These are phyloP conservation scores for Sapayoa aenigma DNA, from an alignment of 2,113 vertebrate species.

Conservation along the genomic window DNA sequence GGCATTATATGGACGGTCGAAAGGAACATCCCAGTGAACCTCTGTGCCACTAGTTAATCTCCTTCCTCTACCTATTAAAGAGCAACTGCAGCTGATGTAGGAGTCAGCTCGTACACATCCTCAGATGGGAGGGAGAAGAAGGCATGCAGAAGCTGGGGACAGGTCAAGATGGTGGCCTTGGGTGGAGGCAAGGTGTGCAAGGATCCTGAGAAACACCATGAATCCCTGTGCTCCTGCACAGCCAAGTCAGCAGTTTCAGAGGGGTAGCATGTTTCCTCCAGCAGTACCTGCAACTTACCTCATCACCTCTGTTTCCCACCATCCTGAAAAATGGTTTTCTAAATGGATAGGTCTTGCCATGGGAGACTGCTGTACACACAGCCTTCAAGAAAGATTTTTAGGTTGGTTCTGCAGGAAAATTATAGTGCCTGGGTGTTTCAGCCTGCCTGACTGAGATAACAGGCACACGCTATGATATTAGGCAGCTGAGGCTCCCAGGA, in stretches of 20 bases:
- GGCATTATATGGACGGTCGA: not conserved
- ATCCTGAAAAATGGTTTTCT: not conserved
- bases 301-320: not conserved
- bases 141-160: not conserved
- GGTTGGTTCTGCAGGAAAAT: not conserved
- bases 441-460: not conserved
- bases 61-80: not conserved
- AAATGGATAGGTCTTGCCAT: not conserved
- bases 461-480: not conserved
- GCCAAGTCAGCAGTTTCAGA: not conserved
- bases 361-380: not conserved
- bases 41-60: not conserved
- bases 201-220: not conserved
- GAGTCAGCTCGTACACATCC: not conserved
- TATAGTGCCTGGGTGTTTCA: not conserved
- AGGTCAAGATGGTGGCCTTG: not conserved
- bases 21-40: not conserved
- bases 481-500: not conserved
- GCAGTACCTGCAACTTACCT: not conserved
- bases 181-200: not conserved
- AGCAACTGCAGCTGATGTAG: not conserved
- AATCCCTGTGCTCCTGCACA: not conserved
- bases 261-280: not conserved
- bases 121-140: not conserved
- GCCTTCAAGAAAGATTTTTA: not conserved